These are phyloP conservation scores for Drosophila willistoni DNA, from an alignment of 1,140 invertebrate species.

Conservation along the genomic window DNA sequence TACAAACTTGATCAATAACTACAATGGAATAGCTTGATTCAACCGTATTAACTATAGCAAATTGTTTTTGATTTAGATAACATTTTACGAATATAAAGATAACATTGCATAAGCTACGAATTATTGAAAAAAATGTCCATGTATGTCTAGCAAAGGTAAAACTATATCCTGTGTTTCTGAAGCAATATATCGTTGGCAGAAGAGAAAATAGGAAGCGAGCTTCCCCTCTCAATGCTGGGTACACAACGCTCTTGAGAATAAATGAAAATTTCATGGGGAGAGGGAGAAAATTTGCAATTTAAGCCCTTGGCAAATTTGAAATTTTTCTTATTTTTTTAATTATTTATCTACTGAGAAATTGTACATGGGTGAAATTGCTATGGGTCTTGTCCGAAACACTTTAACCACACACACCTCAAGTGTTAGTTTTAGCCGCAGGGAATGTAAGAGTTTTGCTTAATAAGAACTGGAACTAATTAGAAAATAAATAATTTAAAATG, in stretches of 20 bases:
- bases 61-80: too few relatives aligned
- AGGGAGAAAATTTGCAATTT: neutral
- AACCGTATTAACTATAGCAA: too few relatives aligned
- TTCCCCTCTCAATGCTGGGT: neutral
- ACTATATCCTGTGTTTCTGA: too few relatives aligned
- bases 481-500: slow-evolving; percentile 69
- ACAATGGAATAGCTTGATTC: too few relatives aligned
- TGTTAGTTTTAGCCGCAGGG: slow-evolving; percentile 43
- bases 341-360: slow-evolving; percentile 44
- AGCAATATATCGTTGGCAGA: neutral
- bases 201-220: neutral
- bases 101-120: too few relatives aligned
- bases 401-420: slow-evolving; percentile 39
- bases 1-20: too few relatives aligned
- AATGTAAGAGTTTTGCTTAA: neutral
- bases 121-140: too few relatives aligned
- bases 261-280: neutral
- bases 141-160: neutral
- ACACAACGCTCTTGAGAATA: neutral
- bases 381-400: slow-evolving; percentile 21
- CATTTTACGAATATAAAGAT: too few relatives aligned
- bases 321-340: slow-evolving; percentile 28
- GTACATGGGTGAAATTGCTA: slow-evolving; percentile 26
- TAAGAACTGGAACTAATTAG: slow-evolving; percentile 59
- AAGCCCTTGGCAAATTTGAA: neutral